These are phyloP conservation scores for Rhynchopsitta pachyrhyncha DNA, from an alignment of 2,113 vertebrate genomes.

Conservation along the genomic window DNA sequence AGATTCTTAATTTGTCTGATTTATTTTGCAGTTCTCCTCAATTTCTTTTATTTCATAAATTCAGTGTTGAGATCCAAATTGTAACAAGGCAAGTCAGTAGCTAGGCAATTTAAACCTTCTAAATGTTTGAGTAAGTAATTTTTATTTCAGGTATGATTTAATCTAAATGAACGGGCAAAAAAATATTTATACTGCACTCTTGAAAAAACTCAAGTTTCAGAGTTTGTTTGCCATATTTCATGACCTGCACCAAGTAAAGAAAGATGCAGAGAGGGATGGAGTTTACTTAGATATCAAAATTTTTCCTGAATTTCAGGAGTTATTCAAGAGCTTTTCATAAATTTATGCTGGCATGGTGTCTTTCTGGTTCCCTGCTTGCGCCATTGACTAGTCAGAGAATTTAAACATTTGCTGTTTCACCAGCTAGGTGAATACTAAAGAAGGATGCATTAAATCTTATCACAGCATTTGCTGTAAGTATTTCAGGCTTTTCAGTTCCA, in stretches of 20 bases:
- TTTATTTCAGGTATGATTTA: neutral
- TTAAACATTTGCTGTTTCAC: neutral
- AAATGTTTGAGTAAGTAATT: neutral
- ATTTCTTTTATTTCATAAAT: neutral
- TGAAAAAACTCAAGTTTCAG: neutral
- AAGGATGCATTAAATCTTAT: neutral
- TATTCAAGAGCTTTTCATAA: neutral
- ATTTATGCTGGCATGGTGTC: neutral
- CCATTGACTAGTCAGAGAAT: neutral
- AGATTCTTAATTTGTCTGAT: neutral
- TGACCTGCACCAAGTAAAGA: neutral
- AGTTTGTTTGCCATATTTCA: neutral
- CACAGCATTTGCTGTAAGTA: neutral
- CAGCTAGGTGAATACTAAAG: neutral
- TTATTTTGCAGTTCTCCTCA: neutral
- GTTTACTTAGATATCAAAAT: neutral
- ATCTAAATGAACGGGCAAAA: neutral
- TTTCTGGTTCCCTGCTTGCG: neutral
- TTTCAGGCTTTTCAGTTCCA: neutral
- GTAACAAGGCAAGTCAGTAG: neutral
- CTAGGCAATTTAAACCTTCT: neutral
- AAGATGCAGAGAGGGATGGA: neutral
- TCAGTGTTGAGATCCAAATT: neutral
- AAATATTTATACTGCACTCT: neutral
- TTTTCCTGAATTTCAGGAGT: neutral